A percentile compares a stretch with the other conserved stretches of the same genome.
Conservation (phyloP, 2,113 vertebrate species). For the Oreochromis tanganicae region DNA sequence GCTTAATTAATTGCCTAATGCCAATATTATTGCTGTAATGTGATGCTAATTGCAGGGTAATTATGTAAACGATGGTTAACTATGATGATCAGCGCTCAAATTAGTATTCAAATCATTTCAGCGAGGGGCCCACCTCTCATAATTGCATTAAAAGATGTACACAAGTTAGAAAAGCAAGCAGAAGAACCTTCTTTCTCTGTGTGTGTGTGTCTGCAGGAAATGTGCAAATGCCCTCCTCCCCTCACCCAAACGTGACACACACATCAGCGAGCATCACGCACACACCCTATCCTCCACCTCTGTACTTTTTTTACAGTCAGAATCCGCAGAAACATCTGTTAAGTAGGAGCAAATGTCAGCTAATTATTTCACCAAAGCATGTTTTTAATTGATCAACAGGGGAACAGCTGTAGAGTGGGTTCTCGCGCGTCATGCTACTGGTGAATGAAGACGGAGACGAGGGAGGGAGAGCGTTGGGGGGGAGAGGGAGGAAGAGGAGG, state of each 20-base stretch:
- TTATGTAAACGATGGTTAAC: conserved; percentile 69
- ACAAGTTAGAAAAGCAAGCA: conserved; percentile 58
- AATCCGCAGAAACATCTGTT: conserved; percentile 70
- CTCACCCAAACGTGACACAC: neutral
- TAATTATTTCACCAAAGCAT: conserved; percentile 75
- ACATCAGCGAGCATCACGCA: neutral
- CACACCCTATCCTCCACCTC: conserved; percentile 40
- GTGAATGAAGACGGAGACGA: conserved; percentile 18
- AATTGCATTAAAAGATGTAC: conserved; percentile 67
- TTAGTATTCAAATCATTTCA: conserved; percentile 60
- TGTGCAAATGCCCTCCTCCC: neutral
- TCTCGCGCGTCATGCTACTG: conserved; percentile 38
- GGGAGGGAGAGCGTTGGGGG: neutral
- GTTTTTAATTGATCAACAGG: conserved; percentile 77
- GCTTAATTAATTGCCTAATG: conserved; percentile 67
- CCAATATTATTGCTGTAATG: conserved; percentile 66
- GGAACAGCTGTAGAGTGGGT: conserved; percentile 66
- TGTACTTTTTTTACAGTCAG: conserved; percentile 53
- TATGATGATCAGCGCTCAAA: conserved; percentile 57
- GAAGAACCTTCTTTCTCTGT: neutral
- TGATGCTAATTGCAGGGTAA: conserved; percentile 61
- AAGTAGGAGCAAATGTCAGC: conserved; percentile 73
- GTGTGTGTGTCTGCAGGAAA: conserved; percentile 1
- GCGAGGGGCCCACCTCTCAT: conserved; percentile 61
- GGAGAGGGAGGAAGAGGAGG: neutral